A percentile compares a stretch with the other conserved stretches of the same genome.
phyloP scores from a whole-genome alignment of 2,113 vertebrate species.

The Argyrosomus japonicus region DNA sequence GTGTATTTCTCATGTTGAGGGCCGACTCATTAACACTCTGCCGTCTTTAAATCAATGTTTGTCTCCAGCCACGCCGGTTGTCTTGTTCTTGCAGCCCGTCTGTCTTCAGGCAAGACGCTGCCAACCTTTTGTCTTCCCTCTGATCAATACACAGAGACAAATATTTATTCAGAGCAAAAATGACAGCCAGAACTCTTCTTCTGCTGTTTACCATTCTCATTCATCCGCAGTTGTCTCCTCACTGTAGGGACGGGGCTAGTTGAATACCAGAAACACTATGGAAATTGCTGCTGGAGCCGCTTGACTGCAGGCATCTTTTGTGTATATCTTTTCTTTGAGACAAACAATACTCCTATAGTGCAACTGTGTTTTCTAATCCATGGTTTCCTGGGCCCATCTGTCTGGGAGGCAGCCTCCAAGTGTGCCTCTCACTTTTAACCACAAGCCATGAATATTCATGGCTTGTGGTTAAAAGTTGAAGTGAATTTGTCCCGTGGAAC shows the following conservation, averaged over 20 bases:
- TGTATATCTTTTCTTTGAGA: conserved; percentile 8
- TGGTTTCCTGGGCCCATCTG: conserved; percentile 51
- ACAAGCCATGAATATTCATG: conserved; percentile 60
- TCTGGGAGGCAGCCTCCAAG: conserved; percentile 33
- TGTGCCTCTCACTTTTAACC: conserved; percentile 34
- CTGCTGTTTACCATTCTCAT: conserved; percentile 44
- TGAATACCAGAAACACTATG: conserved; percentile 12
- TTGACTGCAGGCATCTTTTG: conserved; percentile 31
- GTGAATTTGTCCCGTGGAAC: not conserved
- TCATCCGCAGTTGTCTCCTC: conserved; percentile 14
- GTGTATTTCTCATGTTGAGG: not conserved
- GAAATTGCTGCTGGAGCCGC: conserved; percentile 15
- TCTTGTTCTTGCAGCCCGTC: conserved; percentile 2
- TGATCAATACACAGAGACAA: conserved; percentile 37
- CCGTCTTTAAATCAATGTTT: conserved; percentile 31
- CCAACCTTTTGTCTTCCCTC: conserved; percentile 10
- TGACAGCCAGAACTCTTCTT: conserved; percentile 11
- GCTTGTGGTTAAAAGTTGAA: not conserved
- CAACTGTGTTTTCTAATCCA: conserved; percentile 47
- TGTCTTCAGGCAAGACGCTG: conserved; percentile 4
- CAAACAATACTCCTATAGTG: conserved; percentile 28
- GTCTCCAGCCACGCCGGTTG: not conserved
- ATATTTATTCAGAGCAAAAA: conserved; percentile 45
- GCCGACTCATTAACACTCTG: conserved; percentile 4
- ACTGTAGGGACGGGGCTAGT: not conserved